Evolutionary conservation across 1,140 invertebrate species (phyloP).

Genomic region (Stenopsyche tienmushanensis): DNA sequence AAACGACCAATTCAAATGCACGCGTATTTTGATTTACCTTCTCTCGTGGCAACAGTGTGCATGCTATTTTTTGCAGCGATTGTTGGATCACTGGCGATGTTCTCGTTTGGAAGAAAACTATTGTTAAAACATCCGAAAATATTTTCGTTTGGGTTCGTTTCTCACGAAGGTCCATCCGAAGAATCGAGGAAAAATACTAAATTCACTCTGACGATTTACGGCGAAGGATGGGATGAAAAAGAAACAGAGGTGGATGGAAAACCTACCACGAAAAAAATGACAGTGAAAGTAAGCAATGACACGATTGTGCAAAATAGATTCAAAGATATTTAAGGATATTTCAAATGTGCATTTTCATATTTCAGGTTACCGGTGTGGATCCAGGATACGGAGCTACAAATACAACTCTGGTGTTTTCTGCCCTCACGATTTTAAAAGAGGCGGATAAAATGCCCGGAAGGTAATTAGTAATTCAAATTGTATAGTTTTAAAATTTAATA

Average conservation of each 20-base stretch:
- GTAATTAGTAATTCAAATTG: conserved; percentile 51
- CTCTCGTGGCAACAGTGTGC: conserved; percentile 46
- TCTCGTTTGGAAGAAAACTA: conserved; percentile 49
- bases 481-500: neutral
- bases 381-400: conserved; percentile 84
- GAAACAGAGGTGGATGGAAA: conserved; percentile 63
- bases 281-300: conserved; percentile 60
- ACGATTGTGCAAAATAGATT: conserved; percentile 48
- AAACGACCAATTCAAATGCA: conserved; percentile 41
- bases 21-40: conserved; percentile 30
- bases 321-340: neutral
- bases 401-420: conserved; percentile 69
- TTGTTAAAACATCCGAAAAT: conserved; percentile 67
- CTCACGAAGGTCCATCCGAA: conserved; percentile 65
- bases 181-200: conserved; percentile 61
- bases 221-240: conserved; percentile 74
- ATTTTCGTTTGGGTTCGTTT: conserved; percentile 71
- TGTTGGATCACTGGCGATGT: conserved; percentile 67
- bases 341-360: conserved; percentile 9
- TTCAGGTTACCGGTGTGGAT: conserved; percentile 61
- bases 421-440: conserved; percentile 75
- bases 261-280: conserved; percentile 67
- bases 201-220: conserved; percentile 71
- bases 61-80: conserved; percentile 60
- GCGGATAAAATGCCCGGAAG: conserved; percentile 69